phyloP scores from a whole-genome alignment of 2,113 vertebrate species.

The Plecotus auritus region DNA sequence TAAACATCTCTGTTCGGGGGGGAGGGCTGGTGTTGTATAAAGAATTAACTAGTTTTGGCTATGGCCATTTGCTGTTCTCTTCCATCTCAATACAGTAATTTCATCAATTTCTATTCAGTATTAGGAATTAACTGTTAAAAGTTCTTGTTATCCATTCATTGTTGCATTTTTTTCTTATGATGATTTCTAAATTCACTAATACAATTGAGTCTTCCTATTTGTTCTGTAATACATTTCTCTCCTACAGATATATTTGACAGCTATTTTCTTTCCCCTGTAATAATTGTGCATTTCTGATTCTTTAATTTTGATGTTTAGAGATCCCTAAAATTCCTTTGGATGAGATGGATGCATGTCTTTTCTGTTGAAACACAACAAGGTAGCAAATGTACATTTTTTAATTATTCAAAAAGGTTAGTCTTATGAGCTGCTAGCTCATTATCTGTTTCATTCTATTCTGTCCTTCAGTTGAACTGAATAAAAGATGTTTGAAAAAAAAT shows the following conservation, averaged over 20 bases:
- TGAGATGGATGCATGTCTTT: background rate
- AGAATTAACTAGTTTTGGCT: background rate
- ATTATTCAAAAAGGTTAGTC: conserved; percentile 39
- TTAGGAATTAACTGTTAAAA: background rate
- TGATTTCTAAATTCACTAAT: background rate
- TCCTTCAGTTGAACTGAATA: conserved; percentile 48
- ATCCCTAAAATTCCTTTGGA: background rate
- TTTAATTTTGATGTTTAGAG: background rate
- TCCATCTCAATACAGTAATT: background rate
- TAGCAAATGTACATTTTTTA: background rate
- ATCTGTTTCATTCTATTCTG: background rate
- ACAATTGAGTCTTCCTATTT: background rate
- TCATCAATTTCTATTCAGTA: background rate
- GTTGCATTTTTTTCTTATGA: rapidly evolving
- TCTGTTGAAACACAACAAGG: background rate
- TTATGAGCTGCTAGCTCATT: rapidly evolving
- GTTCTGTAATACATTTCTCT: background rate
- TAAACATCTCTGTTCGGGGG: background rate
- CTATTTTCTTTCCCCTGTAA: background rate
- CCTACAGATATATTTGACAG: rapidly evolving
- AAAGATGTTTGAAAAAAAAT: conserved; percentile 22
- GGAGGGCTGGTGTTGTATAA: background rate
- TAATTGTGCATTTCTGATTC: background rate
- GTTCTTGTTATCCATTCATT: background rate
- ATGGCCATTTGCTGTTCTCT: background rate